Evolutionary conservation across 2,888 invertebrate species (phyloP), one percentile per base, ranked within the genome.

Genomic region (Eilema caniola): DNA sequence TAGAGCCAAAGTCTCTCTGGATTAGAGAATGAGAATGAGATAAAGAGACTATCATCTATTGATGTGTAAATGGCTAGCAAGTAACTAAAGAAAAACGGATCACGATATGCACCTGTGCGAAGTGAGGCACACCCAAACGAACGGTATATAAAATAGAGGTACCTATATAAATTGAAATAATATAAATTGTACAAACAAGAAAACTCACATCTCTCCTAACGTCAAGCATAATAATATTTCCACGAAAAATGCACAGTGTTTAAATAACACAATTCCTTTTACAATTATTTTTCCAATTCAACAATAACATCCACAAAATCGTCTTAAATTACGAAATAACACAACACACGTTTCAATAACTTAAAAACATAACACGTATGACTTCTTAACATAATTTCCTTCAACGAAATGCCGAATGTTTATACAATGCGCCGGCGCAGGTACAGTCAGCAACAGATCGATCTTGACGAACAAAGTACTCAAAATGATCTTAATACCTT

Each of bases 341-440:
- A 63, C 25, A 62, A 59, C 53, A 62, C 10, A 56, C 24, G 33
- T 62, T 62, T 66, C 23, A 47, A 47, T n/a, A 31, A 68, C 57
- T 67, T 69, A 56, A 53, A 62, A 62, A 69, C 62, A 71, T 63
- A 24, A 66, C 61, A 67, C 28, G 60, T 60, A 57, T 61, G 67
- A 47, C 59, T 67, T 41, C 41, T 81, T 79, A 71, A 77, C 68
- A 80, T 80, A 82, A 76, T 77, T 76, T 71, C 65, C 70, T 73
- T 78, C 59, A 56, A 74, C 75, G 63, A 66, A 80, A 67, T 77
- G 71, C 74, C 67, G 70, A 71, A 75, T 75, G 79, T 79, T 77
- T 82, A 70, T 71, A 71, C 71, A 77, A 79, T 79, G 71, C 69
- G 74, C 70, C 25, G 41, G 67, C 74, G 60, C 65, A 68, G 28